Conservation (phyloP, 2,113 vertebrate genomes). For the Salvelinus alpinus region DNA sequence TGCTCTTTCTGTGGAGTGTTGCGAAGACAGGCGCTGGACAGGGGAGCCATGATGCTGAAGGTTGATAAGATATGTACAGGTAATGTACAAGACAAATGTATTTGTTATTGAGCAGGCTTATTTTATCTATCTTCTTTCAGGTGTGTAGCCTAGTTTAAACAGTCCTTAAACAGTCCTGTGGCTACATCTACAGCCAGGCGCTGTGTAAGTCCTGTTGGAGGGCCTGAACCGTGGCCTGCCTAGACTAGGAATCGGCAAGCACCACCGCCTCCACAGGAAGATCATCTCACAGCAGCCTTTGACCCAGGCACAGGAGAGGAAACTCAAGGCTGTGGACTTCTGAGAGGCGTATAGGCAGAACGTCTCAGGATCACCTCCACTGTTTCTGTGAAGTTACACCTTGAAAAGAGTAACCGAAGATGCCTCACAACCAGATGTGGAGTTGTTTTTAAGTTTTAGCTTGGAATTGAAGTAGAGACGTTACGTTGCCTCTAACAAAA, state of each 20-base stretch:
- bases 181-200: constrained; percentile 84
- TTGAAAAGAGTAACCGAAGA: not conserved
- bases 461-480: not conserved
- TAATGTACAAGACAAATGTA: constrained; percentile 32
- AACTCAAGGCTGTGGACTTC: constrained; percentile 69
- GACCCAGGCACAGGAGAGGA: constrained; percentile 69
- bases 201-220: constrained; percentile 87
- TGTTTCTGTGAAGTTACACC: not conserved
- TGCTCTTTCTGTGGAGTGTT: constrained; percentile 93
- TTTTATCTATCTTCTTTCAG: not conserved
- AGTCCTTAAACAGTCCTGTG: constrained; percentile 45
- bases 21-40: constrained; percentile 82
- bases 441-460: not conserved
- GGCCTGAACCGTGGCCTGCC: constrained; percentile 85
- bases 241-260: constrained; percentile 83
- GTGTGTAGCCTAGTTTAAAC: not conserved
- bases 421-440: not conserved
- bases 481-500: no score
- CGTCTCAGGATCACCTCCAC: not conserved
- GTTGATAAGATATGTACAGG: constrained; percentile 88
- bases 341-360: constrained; percentile 34
- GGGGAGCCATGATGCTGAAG: constrained; percentile 82
- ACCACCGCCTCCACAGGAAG: constrained; percentile 78
- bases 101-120: not conserved
- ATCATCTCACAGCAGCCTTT: constrained; percentile 73